Conservation (phyloP, 2,888 invertebrate species). For the Venusia cambrica region DNA sequence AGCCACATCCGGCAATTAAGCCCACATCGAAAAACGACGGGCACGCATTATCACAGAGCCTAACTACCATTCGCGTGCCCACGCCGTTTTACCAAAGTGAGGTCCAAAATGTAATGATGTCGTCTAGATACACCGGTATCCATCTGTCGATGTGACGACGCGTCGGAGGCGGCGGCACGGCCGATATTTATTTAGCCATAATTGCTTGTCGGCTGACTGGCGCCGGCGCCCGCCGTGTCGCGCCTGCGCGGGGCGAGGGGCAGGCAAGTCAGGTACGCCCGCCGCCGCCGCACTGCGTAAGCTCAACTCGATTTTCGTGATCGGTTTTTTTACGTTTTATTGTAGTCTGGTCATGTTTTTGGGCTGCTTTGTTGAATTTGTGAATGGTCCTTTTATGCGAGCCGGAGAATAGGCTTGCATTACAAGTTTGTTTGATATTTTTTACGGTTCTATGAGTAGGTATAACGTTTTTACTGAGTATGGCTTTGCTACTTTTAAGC, state of each 20-base stretch:
- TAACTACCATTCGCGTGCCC: slow-evolving; percentile 58
- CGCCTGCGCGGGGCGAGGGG: slow-evolving; percentile 47
- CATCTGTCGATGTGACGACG: slow-evolving; percentile 65
- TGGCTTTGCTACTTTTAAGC: too few relatives aligned
- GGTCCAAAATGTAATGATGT: slow-evolving; percentile 65
- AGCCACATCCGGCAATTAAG: slow-evolving; percentile 54
- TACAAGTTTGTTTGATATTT: slow-evolving; percentile 44
- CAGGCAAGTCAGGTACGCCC: slow-evolving; percentile 36
- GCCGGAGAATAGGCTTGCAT: slow-evolving; percentile 42
- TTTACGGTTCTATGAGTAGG: slow-evolving; percentile 31
- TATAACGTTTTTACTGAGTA: too few relatives aligned
- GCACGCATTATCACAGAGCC: slow-evolving; percentile 45
- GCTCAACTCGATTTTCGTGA: slow-evolving; percentile 73
- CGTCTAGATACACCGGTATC: slow-evolving; percentile 66
- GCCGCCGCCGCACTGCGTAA: slow-evolving; percentile 65
- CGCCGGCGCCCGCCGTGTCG: slow-evolving; percentile 79
- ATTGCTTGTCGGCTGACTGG: slow-evolving; percentile 78
- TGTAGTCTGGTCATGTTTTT: slow-evolving; percentile 71
- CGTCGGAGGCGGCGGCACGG: slow-evolving; percentile 66
- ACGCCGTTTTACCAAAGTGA: slow-evolving; percentile 54
- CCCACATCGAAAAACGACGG: slow-evolving; percentile 46
- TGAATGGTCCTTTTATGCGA: slow-evolving; percentile 60
- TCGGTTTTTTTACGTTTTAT: slow-evolving; percentile 64
- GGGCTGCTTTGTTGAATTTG: slow-evolving; percentile 72
- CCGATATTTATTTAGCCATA: slow-evolving; percentile 80